These are phyloP conservation scores for Zaprionus nigranus DNA, from an alignment of 1,140 invertebrate genomes.

Conservation along the genomic window DNA sequence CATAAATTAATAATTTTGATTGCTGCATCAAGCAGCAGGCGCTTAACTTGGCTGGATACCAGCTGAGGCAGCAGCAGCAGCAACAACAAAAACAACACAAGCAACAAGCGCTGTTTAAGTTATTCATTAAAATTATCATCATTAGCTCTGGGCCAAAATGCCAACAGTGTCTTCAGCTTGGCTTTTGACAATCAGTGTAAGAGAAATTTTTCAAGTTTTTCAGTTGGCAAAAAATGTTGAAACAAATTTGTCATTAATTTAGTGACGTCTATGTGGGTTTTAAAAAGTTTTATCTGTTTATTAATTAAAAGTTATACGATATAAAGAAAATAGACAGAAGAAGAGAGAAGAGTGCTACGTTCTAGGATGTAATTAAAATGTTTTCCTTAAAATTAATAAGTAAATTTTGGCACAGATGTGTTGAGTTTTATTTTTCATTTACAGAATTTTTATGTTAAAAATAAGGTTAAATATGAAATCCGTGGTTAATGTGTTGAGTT, in stretches of 20 bases:
- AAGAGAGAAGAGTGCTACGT: too few relatives aligned
- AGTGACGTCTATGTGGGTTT: slow-evolving; percentile 15
- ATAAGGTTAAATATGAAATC: too few relatives aligned
- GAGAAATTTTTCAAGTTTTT: neutral
- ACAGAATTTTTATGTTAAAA: too few relatives aligned
- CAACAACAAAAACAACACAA: slow-evolving; percentile 20
- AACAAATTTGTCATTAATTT: slow-evolving; percentile 9
- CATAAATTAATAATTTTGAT: slow-evolving; percentile 67
- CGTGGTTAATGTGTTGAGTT: too few relatives aligned
- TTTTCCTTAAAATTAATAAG: too few relatives aligned
- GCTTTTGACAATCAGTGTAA: slow-evolving; percentile 47
- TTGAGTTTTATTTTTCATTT: too few relatives aligned
- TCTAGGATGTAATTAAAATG: too few relatives aligned
- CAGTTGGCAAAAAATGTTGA: neutral
- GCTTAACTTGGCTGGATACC: slow-evolving; percentile 6
- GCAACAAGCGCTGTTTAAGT: slow-evolving; percentile 48
- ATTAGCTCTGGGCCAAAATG: slow-evolving; percentile 38
- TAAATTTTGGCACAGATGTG: too few relatives aligned
- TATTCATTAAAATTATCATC: slow-evolving; percentile 61
- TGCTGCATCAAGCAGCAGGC: slow-evolving; percentile 25
- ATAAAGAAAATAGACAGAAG: neutral
- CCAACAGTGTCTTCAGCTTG: slow-evolving; percentile 6
- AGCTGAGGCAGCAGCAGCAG: slow-evolving; percentile 6
- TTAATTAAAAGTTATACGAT: slow-evolving; percentile 30
- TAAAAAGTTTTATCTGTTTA: slow-evolving; percentile 14